phyloP scores from a whole-genome alignment of 2,888 invertebrate genomes.

The Patella ulyssiponensis region DNA sequence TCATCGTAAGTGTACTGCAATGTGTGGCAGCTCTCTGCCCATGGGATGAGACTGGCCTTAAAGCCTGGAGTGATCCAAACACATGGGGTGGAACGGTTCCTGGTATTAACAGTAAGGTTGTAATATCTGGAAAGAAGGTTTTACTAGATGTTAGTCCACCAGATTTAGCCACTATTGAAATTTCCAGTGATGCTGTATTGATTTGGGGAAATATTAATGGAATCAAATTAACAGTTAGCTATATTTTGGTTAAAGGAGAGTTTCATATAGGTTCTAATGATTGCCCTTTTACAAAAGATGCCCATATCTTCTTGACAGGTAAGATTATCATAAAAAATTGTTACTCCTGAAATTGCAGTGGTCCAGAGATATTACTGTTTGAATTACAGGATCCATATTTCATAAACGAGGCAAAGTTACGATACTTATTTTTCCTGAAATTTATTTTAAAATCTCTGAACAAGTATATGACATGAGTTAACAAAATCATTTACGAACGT shows the following conservation, averaged over 20 bases:
- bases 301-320: slow-evolving; percentile 40
- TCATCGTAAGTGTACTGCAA: no score
- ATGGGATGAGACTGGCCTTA: slow-evolving; percentile 19
- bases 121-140: slow-evolving; percentile 22
- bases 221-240: slow-evolving; percentile 30
- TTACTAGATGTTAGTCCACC: slow-evolving; percentile 27
- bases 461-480: no score
- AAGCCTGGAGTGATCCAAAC: slow-evolving; percentile 19
- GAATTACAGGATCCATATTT: no score
- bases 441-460: no score
- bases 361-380: no score
- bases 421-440: no score
- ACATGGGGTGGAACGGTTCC: slow-evolving; percentile 25
- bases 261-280: slow-evolving; percentile 40
- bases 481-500: no score
- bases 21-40: slow-evolving; percentile 17
- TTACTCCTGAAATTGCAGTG: no score
- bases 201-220: slow-evolving; percentile 35
- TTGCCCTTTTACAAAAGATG: slow-evolving; percentile 34
- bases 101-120: not conserved
- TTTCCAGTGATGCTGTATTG: slow-evolving; percentile 28
- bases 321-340: not conserved
- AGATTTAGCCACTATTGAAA: slow-evolving; percentile 26
- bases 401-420: no score
- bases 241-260: slow-evolving; percentile 41